A percentile compares a stretch with the other conserved stretches of the same genome.
phyloP scores from a whole-genome alignment of 64 coral and sea anemone genomes.

The Hydrozoanthus tunicans region DNA sequence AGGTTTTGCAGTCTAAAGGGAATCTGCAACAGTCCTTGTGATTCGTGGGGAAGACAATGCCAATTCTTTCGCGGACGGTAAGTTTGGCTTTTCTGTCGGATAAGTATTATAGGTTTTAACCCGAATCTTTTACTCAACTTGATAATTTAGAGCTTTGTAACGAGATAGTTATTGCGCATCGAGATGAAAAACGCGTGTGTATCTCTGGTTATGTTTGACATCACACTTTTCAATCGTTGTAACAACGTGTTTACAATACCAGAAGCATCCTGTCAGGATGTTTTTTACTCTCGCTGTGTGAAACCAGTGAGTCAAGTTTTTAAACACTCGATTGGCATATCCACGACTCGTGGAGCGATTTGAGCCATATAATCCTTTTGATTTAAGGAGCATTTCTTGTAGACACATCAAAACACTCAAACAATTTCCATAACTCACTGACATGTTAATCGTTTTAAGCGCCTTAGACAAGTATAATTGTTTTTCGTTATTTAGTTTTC shows the following conservation, averaged over 20 bases:
- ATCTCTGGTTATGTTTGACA: neutral
- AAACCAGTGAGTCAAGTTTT: neutral
- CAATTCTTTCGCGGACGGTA: conserved; percentile 49
- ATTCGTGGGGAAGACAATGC: conserved; percentile 34
- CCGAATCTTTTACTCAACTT: too few species aligned
- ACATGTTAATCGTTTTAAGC: conserved; percentile 25
- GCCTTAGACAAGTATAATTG: conserved; percentile 23
- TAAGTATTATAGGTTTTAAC: neutral
- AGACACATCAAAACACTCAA: neutral
- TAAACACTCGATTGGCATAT: neutral
- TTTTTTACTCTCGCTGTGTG: neutral
- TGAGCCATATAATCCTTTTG: neutral
- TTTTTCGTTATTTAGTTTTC: conserved; percentile 4
- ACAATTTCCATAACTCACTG: neutral
- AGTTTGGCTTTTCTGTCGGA: neutral
- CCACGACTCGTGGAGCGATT: neutral
- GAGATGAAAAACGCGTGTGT: neutral
- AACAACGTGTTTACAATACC: neutral
- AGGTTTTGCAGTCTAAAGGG: neutral
- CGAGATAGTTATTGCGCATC: neutral
- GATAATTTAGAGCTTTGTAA: neutral
- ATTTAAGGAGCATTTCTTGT: neutral
- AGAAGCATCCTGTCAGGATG: neutral
- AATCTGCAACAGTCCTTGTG: conserved; percentile 5
- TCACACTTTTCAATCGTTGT: too few species aligned